Conservation (phyloP, 2,797 vertebrate species). For the Rousettus madagascariensis region DNA sequence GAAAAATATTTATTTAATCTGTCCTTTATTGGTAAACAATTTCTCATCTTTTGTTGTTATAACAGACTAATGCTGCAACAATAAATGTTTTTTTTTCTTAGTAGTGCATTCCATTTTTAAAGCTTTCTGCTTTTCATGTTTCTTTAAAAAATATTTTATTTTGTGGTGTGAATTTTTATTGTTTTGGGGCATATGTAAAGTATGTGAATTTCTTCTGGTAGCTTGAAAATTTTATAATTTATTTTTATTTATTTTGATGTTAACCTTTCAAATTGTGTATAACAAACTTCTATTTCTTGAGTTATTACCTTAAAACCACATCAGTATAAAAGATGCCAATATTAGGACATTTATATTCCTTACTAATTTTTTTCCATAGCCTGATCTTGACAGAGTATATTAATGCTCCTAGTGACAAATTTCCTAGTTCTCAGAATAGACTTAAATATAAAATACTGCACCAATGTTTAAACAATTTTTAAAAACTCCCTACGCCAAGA, state of each 20-base stretch:
- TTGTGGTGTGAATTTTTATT: neutral
- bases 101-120: neutral
- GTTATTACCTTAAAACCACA: neutral
- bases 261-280: neutral
- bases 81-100: neutral
- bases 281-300: neutral
- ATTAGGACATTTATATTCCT: neutral
- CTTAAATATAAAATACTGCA: no score
- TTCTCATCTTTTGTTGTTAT: neutral
- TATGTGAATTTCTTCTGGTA: neutral
- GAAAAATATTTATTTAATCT: neutral
- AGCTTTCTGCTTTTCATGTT: neutral
- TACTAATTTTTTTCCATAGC: neutral
- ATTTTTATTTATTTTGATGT: neutral
- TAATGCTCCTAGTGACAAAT: no score
- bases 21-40: neutral
- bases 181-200: neutral
- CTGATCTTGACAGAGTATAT: neutral
- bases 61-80: neutral
- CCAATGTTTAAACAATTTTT: no score
- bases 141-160: neutral
- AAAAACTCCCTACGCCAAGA: no score
- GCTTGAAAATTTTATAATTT: neutral
- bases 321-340: neutral
- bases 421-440: neutral